Evolutionary conservation across 1,140 invertebrate species (phyloP).

Genomic region (Mya arenaria): DNA sequence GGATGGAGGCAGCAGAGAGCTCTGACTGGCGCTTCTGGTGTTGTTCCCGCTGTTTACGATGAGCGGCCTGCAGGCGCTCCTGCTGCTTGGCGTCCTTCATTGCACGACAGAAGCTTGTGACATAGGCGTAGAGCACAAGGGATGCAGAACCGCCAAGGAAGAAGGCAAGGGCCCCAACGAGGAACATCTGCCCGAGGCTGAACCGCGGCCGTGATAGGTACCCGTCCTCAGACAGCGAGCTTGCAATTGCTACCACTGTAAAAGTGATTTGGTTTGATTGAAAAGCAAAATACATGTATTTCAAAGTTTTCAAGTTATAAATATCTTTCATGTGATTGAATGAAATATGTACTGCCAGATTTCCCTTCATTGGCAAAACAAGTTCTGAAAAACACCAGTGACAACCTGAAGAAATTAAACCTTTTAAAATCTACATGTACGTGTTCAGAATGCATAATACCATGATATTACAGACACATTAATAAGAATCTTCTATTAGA

Average conservation of each 20-base stretch:
- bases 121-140: conserved; percentile 35
- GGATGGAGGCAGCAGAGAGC: background rate
- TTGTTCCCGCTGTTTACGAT: conserved; percentile 18
- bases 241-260: conserved; percentile 26
- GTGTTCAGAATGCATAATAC: background rate
- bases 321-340: too few relatives aligned
- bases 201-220: conserved; percentile 34
- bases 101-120: conserved; percentile 33
- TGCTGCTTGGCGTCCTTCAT: conserved; percentile 46
- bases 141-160: conserved; percentile 41
- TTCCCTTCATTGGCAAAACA: background rate
- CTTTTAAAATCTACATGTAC: background rate
- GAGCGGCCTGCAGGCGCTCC: conserved; percentile 6
- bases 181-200: conserved; percentile 38
- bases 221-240: background rate
- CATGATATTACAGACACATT: background rate
- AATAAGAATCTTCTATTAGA: background rate
- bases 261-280: background rate
- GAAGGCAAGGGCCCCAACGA: conserved; percentile 31
- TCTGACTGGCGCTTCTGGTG: conserved; percentile 14
- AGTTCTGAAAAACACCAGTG: background rate
- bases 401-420: background rate
- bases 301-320: too few relatives aligned
- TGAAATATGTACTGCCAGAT: too few relatives aligned
- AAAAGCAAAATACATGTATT: background rate